Evolutionary conservation across 2,888 invertebrate species (phyloP), one percentile per base, ranked within the genome.

Genomic region (Lamproptera curius): DNA sequence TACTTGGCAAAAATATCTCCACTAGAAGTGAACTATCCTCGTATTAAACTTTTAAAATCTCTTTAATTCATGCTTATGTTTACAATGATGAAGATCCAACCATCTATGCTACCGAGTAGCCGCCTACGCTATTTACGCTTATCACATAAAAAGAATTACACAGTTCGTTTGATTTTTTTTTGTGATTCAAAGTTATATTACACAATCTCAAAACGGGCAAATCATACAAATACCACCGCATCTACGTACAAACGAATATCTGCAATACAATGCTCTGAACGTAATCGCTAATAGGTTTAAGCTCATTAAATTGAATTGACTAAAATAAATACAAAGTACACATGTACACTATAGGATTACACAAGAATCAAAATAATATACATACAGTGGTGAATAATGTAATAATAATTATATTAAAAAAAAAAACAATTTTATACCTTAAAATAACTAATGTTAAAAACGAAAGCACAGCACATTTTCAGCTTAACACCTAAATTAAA

Each of bases 381-480:
- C n/a, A 31, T 11, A 11, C 11, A 31, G n/a, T 5, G n/a, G n/a
- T 31, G 31, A 11, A 31, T 31, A 71, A 61, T 65, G 76, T 74
- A 75, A 11, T 74, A 62, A 64, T 56, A 62, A 64, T 61, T 65
- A 76, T 74, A 75, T 31, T 74, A 62, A 64, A 56, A 62, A 64
- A 83, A 83, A 76, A 80, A 78, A 79, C 75, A 70, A 20, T 20
- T 20, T 20, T 5, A 83, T 78, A 77, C 74, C 75, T 84, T 31
- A 31, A 31, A 82, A 62, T 70, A 72, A 73, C 81, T 84, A 85
- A 72, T 76, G 71, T 82, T 85, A 84, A 85, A 87, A 87, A 86
- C 84, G 80, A 84, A 87, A 87, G 84, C 87, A 87, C 87, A 87
- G 86, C 87, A 86, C 87, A 82, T 85, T 78, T 80, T 87, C 85